Percentiles rank a stretch among this genome's conserved stretches.
Evolutionary conservation across 1,140 invertebrate species (phyloP).

Genomic region (Drosophila repletoides): DNA sequence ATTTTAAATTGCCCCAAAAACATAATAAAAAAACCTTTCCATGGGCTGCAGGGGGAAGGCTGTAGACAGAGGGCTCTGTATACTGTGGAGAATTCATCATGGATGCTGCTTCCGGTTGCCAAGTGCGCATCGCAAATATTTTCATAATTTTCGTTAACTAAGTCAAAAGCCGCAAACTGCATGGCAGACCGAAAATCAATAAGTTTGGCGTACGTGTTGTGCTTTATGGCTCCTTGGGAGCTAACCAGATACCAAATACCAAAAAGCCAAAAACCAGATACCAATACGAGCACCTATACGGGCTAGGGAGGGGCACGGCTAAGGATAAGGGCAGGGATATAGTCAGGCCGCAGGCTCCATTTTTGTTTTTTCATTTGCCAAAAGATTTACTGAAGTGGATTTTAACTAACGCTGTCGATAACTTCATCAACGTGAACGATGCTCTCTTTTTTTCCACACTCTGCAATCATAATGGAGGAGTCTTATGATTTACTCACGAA

Average conservation of each 20-base stretch:
- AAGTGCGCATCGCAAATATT: constrained; percentile 67
- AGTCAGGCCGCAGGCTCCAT: constrained; percentile 15
- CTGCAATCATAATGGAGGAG: not conserved
- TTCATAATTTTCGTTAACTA: constrained; percentile 79
- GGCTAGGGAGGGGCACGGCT: constrained; percentile 3
- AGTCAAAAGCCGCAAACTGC: constrained; percentile 71
- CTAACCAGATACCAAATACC: constrained; percentile 39
- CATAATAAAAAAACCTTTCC: too few species aligned
- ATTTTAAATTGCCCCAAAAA: constrained; percentile 46
- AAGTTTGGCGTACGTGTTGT: constrained; percentile 73
- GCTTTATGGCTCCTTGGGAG: constrained; percentile 39
- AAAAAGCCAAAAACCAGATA: too few species aligned
- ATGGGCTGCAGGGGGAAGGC: too few species aligned
- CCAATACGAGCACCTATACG: not conserved
- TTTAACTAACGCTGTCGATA: constrained; percentile 61
- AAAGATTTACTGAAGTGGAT: constrained; percentile 42
- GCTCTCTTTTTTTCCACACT: constrained; percentile 5
- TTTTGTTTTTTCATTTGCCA: constrained; percentile 6
- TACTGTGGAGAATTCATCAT: constrained; percentile 52
- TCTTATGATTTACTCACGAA: not conserved
- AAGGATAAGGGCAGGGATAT: constrained; percentile 2
- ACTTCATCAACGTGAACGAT: constrained; percentile 68
- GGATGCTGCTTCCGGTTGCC: constrained; percentile 46
- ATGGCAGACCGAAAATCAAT: constrained; percentile 68
- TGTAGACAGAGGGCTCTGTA: too few species aligned